phyloP scores from a whole-genome alignment of 2,113 vertebrate species.

The Saimiri boliviensis region DNA sequence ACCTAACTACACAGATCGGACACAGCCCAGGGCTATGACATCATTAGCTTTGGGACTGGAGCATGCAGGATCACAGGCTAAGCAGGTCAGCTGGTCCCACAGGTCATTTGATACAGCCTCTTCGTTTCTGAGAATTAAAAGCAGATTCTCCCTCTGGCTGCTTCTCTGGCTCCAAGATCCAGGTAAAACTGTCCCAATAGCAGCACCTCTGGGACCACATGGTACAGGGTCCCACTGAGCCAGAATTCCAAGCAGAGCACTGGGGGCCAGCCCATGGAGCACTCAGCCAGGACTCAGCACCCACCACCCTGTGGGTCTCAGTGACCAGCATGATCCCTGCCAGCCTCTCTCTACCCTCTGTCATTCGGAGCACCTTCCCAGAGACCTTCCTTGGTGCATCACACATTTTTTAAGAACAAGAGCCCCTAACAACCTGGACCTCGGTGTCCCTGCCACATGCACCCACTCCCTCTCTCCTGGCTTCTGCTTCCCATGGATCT shows the following conservation, averaged over 20 bases:
- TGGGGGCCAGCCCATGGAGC: not conserved
- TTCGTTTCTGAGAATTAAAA: slow-evolving; percentile 67
- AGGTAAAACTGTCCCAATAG: not conserved
- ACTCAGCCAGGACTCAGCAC: too few species aligned
- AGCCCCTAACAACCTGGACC: too few species aligned
- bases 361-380: not conserved
- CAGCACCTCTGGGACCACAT: fast-evolving
- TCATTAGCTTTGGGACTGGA: slow-evolving; percentile 68
- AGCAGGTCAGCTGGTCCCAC: slow-evolving; percentile 44
- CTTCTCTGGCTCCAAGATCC: not conserved
- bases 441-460: fast-evolving
- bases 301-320: not conserved
- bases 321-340: not conserved
- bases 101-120: slow-evolving; percentile 64
- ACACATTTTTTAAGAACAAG: not conserved
- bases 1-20: slow-evolving; percentile 73
- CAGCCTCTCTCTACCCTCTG: too few species aligned
- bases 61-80: not conserved
- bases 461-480: not conserved
- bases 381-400: not conserved
- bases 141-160: slow-evolving; percentile 57
- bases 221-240: not conserved
- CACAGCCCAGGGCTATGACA: slow-evolving; percentile 75
- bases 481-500: not conserved
- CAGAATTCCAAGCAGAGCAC: not conserved